phyloP scores from a whole-genome alignment of 2,888 invertebrate species.

The Drosophila rubida region DNA sequence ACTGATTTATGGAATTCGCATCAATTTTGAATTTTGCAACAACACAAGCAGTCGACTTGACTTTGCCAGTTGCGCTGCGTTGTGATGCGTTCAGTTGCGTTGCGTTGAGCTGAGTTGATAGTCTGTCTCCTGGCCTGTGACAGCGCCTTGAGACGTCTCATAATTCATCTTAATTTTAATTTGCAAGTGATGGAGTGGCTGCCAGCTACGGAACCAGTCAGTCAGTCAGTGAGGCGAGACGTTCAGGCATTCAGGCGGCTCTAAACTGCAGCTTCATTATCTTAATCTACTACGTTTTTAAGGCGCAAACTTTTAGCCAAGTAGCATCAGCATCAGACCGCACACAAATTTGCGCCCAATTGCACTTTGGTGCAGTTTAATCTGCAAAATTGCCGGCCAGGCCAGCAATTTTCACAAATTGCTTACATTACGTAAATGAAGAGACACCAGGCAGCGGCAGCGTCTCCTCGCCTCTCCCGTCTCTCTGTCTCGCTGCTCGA shows the following conservation, averaged over 20 bases:
- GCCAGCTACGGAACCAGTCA: constrained; percentile 6
- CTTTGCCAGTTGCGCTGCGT: neutral
- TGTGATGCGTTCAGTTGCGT: constrained; percentile 1
- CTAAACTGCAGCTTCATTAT: constrained; percentile 77
- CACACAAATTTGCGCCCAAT: constrained; percentile 77
- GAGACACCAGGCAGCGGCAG: constrained; percentile 51
- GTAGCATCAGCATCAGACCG: constrained; percentile 43
- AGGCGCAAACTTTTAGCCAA: constrained; percentile 46
- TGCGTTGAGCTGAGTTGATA: constrained; percentile 44
- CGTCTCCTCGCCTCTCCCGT: neutral
- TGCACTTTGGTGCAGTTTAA: constrained; percentile 79
- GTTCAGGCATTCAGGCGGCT: constrained; percentile 42
- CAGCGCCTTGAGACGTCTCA: constrained; percentile 70
- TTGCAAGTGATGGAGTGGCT: constrained; percentile 77
- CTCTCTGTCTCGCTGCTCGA: neutral
- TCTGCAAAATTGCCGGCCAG: constrained; percentile 72
- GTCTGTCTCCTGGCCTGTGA: constrained; percentile 54
- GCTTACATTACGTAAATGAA: constrained; percentile 79
- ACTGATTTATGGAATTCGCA: constrained; percentile 78
- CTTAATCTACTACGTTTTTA: constrained; percentile 75
- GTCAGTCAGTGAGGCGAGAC: constrained; percentile 17
- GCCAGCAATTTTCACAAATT: constrained; percentile 76
- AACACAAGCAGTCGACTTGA: constrained; percentile 23
- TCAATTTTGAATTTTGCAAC: constrained; percentile 71
- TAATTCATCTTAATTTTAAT: constrained; percentile 80